Evolutionary conservation across 2,888 invertebrate species (phyloP), one percentile per base, ranked within the genome.

Genomic region (Amiota communis): DNA sequence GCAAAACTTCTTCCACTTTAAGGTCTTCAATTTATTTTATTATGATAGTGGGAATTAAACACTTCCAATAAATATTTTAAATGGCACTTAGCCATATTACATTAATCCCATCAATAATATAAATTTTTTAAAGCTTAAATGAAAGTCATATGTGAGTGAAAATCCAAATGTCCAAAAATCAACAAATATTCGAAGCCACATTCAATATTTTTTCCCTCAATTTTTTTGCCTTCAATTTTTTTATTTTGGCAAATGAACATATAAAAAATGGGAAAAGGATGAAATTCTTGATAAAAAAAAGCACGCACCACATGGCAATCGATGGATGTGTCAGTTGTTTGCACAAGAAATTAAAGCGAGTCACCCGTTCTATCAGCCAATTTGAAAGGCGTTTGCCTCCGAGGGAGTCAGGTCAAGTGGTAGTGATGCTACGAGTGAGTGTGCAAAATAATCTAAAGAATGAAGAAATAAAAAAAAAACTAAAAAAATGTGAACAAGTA

Each of bases 251-350:
- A 51, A 51, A n/a, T 51, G 53, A n/a, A 12, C 0, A 12, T 51
- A 51, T 6, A 36, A 6, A 36, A 51, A 51, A 51, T n/a, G 53
- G 10, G n/a, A 10, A n/a, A 51, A 51, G 36, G 36, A 36, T 36
- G 53, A 51, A 51, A 51, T 51, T 51, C n/a, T 11, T 12, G 53
- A 51, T n/a, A 51, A n/a, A 51, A n/a, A 51, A 51, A 51, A 12
- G 53, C 53, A 51, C 53, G 53, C 53, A 51, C 53, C 53, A n/a
- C 53, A 51, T 36, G 36, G 8, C 36, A 36, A 59, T 53, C 53
- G 53, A 8, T 53, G n/a, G 59, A 59, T 36, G 36, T 36, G 23
- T 63, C 36, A 49, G 15, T 48, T 65, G 65, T 65, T 49, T 17
- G 49, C 48, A 15, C 48, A 65, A 36, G 17, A 48, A 17, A 67